Base-by-base conservation (phyloP, 2,113 vertebrate species). In the Capreolus pygargus region DNA sequence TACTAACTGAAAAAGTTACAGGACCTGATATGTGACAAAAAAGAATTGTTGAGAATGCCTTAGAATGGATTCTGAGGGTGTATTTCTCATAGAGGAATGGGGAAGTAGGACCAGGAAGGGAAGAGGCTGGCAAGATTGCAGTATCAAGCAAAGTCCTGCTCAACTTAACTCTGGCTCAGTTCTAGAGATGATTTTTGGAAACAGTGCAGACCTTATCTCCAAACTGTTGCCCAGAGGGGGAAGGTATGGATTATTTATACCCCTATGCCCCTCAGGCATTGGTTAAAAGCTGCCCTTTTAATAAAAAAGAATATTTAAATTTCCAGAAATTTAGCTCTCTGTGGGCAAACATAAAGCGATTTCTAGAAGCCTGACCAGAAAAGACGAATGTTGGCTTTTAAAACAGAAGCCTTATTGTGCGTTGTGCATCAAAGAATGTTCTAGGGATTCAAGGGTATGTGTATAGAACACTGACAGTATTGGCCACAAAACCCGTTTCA, bases 341-440 rank as follows among this genome's bases (percentile, higher is more conserved):
- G 17, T 70, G 33, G 74, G 39, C 25, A 95, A 94, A 96, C 43
- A 25, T 87, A 85, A 89, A 86, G 61, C 74, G 16, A 12, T 94
- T 97, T 92, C 61, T 88, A 89, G 33, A 30, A 95, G n/a, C 6
- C 39, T 94, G 79, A 91, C 17, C 27, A 89, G 79, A 85, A 94
- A 82, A 58, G 58, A 90, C 6, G 82, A 54, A 95, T 23, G 13
- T 43, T 92, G 70, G 45, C 61, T 89, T 96, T 95, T 78, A 30
- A 96, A 95, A 58, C 55, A 64, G 92, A 91, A 96, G 1, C 11
- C 30, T 11, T 45, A 36, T 50, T 70, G 50, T 92, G 64, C 6
- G 28, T 21, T 50, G 14, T 54, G n/a, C 70, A 89, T 89, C 60
- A 96, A 82, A 81, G 70, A 94, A 33, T n/a, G 7, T 93, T 84